phyloP scores from a whole-genome alignment of 2,113 vertebrate genomes.

The Nothocercus julius region DNA sequence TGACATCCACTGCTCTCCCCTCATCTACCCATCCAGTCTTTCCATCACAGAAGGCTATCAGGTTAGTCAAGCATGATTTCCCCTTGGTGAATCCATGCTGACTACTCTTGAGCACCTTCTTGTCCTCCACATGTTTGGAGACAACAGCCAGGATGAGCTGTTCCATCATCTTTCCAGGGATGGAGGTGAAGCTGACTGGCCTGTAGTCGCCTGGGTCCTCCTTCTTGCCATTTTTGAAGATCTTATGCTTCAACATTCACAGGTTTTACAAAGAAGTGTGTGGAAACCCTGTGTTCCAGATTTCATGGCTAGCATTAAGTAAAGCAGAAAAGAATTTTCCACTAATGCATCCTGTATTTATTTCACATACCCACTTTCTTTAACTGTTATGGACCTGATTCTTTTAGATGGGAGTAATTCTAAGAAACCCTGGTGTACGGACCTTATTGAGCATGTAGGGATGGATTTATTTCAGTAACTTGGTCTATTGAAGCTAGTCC shows the following conservation, averaged over 20 bases:
- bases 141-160: too few species aligned
- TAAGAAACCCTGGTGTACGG: slow-evolving; percentile 1
- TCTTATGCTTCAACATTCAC: background rate
- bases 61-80: too few species aligned
- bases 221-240: too few species aligned
- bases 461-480: slow-evolving; percentile 15
- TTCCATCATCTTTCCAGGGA: too few species aligned
- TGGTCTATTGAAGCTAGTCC: background rate
- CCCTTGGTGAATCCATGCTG: too few species aligned
- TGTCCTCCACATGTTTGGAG: too few species aligned
- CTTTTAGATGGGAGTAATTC: slow-evolving; percentile 6
- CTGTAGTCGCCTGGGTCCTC: too few species aligned
- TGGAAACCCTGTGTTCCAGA: background rate
- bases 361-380: background rate
- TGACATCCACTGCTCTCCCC: too few species aligned
- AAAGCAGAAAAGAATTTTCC: background rate
- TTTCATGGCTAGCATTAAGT: background rate
- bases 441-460: background rate
- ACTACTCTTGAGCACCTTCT: too few species aligned
- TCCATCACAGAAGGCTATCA: too few species aligned
- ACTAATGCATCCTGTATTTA: background rate
- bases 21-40: too few species aligned
- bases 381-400: background rate
- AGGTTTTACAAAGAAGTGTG: slow-evolving; percentile 30
- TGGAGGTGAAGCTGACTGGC: too few species aligned